These are phyloP conservation scores for Colinus virginianus DNA, from an alignment of 2,113 vertebrate genomes.

Conservation along the genomic window DNA sequence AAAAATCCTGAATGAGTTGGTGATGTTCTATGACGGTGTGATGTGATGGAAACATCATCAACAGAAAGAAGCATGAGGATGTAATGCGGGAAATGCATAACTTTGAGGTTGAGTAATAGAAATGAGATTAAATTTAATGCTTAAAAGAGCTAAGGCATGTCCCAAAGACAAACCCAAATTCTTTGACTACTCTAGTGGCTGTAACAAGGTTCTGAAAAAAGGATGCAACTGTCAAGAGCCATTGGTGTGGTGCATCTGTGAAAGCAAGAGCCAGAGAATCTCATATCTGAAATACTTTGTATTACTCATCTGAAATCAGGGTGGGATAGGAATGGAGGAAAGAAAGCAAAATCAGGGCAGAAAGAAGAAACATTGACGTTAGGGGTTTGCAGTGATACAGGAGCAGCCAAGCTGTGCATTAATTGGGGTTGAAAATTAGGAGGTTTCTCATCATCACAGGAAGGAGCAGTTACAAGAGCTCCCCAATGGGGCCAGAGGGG, in stretches of 20 bases:
- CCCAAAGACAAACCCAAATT: neutral
- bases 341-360: neutral
- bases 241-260: neutral
- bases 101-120: neutral
- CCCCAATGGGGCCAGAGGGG: neutral
- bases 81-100: neutral
- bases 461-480: neutral
- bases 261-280: neutral
- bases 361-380: neutral
- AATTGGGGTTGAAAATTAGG: neutral
- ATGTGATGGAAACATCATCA: neutral
- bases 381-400: neutral
- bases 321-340: neutral
- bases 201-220: neutral
- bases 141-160: neutral
- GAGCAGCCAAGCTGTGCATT: fast-evolving
- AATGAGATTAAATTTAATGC: neutral
- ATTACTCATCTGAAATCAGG: neutral
- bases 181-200: neutral
- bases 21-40: neutral
- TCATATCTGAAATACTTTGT: neutral
- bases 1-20: neutral
- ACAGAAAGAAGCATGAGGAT: neutral
- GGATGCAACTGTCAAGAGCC: neutral
- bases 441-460: neutral